Percentiles rank a stretch among this genome's conserved stretches.
These are phyloP conservation scores for Aplodontia rufa DNA, from an alignment of 2,113 vertebrate species.

Conservation along the genomic window DNA sequence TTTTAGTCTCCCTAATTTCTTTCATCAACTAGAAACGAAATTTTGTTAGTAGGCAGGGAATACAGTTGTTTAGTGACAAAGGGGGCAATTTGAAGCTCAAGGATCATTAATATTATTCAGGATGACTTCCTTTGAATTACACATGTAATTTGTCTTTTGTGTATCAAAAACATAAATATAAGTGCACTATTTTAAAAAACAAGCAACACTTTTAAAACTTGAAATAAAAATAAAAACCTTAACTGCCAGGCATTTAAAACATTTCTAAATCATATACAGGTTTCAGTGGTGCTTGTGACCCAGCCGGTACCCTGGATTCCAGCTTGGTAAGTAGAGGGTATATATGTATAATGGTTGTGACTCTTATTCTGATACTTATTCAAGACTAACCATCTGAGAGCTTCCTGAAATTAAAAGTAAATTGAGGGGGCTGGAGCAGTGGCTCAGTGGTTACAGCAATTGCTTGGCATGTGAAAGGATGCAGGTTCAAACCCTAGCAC, in stretches of 20 bases:
- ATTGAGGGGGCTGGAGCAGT: too few species aligned
- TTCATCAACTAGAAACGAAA: background rate
- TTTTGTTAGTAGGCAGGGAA: background rate
- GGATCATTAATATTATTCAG: background rate
- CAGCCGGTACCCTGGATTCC: constrained; percentile 84
- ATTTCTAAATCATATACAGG: constrained; percentile 76
- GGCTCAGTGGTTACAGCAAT: too few species aligned
- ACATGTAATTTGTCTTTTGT: background rate
- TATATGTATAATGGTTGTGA: background rate
- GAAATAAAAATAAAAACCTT: background rate
- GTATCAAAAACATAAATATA: background rate
- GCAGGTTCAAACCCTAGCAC: too few species aligned
- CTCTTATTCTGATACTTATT: background rate
- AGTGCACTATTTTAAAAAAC: background rate
- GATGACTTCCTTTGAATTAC: background rate
- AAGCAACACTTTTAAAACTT: background rate
- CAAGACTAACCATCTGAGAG: background rate
- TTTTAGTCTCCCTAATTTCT: background rate
- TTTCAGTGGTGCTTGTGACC: constrained; percentile 83
- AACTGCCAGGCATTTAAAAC: background rate
- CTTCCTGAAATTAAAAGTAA: constrained; percentile 20
- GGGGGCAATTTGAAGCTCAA: background rate
- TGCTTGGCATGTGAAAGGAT: too few species aligned
- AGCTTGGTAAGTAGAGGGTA: constrained; percentile 85
- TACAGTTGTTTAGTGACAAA: background rate